Percentiles rank a stretch among this genome's conserved stretches.
Conservation (phyloP, 2,113 vertebrate species). For the Caranx ignobilis region DNA sequence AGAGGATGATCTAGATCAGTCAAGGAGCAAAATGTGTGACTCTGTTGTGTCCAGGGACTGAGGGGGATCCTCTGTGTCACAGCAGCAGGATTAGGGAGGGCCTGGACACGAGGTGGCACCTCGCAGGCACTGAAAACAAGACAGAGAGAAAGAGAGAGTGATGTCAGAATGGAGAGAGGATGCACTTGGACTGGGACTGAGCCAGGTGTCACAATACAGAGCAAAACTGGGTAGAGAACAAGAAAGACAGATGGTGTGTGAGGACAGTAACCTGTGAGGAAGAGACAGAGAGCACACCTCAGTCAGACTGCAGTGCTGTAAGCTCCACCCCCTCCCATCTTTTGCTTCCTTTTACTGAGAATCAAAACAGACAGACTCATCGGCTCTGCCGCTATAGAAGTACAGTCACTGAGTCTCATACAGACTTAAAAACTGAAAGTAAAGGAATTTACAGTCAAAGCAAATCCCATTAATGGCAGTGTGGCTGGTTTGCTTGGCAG, state of each 20-base stretch:
- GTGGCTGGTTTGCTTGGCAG: not conserved
- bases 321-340: conserved; percentile 28
- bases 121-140: conserved; percentile 55
- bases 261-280: conserved; percentile 15
- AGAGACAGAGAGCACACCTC: conserved; percentile 30
- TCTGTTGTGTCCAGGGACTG: conserved; percentile 53
- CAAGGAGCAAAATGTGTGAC: conserved; percentile 44
- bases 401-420: not conserved
- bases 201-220: not conserved
- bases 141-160: conserved; percentile 11
- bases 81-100: conserved; percentile 60
- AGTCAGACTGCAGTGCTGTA: conserved; percentile 48
- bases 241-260: conserved; percentile 18
- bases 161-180: conserved; percentile 25
- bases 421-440: conserved; percentile 16
- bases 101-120: conserved; percentile 53
- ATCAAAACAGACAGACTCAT: conserved; percentile 29
- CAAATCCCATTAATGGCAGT: not conserved
- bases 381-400: conserved; percentile 36
- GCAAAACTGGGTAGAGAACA: conserved; percentile 25
- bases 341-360: conserved; percentile 26
- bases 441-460: not conserved
- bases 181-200: conserved; percentile 16
- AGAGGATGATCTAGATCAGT: conserved; percentile 52
- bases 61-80: conserved; percentile 53